These are phyloP conservation scores for Tholera decimalis DNA, from an alignment of 2,888 invertebrate genomes.

Conservation along the genomic window DNA sequence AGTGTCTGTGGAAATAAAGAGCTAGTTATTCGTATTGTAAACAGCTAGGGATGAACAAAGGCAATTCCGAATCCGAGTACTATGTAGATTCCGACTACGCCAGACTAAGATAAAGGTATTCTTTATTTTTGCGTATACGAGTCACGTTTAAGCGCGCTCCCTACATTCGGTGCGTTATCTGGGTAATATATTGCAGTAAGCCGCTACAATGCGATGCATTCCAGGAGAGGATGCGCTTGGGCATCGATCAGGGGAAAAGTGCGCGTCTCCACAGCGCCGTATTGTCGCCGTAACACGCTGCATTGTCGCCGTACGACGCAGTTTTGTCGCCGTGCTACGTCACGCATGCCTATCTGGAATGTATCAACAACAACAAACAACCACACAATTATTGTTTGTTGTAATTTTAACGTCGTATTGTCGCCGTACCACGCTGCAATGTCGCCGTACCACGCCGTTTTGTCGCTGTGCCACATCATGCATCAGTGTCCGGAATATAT, in stretches of 20 bases:
- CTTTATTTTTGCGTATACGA: slow-evolving; percentile 56
- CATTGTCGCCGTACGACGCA: neutral
- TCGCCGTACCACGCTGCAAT: neutral
- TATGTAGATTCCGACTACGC: slow-evolving; percentile 44
- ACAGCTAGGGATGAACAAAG: slow-evolving; percentile 34
- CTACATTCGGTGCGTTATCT: slow-evolving; percentile 61
- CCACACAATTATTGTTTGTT: too few species aligned
- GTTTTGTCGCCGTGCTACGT: neutral
- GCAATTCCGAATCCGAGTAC: slow-evolving; percentile 35
- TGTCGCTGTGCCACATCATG: neutral
- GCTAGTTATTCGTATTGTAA: slow-evolving; percentile 34
- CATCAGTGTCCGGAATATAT: slow-evolving; percentile 31
- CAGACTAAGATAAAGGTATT: slow-evolving; percentile 49
- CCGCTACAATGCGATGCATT: slow-evolving; percentile 53
- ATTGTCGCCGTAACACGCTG: neutral
- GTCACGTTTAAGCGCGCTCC: slow-evolving; percentile 56
- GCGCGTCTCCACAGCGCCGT: slow-evolving; percentile 22
- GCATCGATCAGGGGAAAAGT: slow-evolving; percentile 69
- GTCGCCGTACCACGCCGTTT: neutral
- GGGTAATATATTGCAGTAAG: slow-evolving; percentile 60
- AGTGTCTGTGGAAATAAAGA: slow-evolving; percentile 15
- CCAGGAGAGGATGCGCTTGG: slow-evolving; percentile 62
- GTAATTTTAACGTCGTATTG: neutral
- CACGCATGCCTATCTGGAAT: slow-evolving; percentile 29
- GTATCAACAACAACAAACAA: too few species aligned